phyloP scores from a whole-genome alignment of 2,113 vertebrate genomes.

The Heteronetta atricapilla region DNA sequence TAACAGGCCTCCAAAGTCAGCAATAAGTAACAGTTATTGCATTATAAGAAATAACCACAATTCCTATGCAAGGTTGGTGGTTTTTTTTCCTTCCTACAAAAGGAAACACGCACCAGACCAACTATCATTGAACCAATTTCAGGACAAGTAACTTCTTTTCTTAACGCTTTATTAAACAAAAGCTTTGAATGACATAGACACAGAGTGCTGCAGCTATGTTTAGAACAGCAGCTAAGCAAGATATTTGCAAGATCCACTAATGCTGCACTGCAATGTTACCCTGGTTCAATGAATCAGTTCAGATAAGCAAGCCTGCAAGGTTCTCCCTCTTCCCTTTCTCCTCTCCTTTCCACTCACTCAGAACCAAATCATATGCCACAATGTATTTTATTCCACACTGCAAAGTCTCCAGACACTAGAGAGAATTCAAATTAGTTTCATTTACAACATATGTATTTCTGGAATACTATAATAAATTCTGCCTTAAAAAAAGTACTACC shows the following conservation, averaged over 20 bases:
- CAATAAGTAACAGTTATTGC: neutral
- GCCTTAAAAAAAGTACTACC: neutral
- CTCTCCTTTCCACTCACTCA: neutral
- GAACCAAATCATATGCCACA: neutral
- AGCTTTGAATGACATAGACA: slow-evolving; percentile 38
- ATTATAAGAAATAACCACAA: neutral
- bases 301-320: neutral
- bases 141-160: neutral
- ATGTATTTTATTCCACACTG: neutral
- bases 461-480: neutral
- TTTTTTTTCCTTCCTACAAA: too few relatives aligned
- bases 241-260: slow-evolving; percentile 27
- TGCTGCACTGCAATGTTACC: slow-evolving; percentile 10
- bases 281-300: slow-evolving; percentile 27
- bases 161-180: neutral
- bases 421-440: neutral
- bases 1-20: neutral
- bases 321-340: neutral
- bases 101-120: neutral
- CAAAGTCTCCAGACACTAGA: neutral
- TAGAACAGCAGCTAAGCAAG: slow-evolving; percentile 67
- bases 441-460: neutral
- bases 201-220: slow-evolving; percentile 60
- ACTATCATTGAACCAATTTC: neutral
- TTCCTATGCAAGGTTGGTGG: too few relatives aligned